These are phyloP conservation scores for Orthonevra nobilis DNA, from an alignment of 2,888 invertebrate genomes.

Conservation along the genomic window DNA sequence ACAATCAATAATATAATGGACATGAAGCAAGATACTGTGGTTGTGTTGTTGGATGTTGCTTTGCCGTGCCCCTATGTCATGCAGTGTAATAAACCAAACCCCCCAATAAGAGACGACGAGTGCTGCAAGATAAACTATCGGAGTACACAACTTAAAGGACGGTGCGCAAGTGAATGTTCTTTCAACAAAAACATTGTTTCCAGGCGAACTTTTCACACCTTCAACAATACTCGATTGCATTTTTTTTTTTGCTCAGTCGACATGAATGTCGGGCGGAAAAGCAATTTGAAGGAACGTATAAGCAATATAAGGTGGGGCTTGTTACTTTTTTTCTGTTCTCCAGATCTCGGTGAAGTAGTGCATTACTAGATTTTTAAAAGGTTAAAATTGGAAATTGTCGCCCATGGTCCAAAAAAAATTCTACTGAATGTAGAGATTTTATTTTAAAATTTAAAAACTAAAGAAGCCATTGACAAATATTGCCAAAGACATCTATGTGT, in stretches of 20 bases:
- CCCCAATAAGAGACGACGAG: slow-evolving; percentile 40
- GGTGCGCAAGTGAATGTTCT: slow-evolving; percentile 28
- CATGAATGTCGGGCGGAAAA: neutral
- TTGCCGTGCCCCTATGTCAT: slow-evolving; percentile 62
- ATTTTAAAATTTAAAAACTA: too few species aligned
- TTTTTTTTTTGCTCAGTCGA: slow-evolving; percentile 1
- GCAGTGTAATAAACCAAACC: slow-evolving; percentile 67
- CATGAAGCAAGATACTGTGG: slow-evolving; percentile 57
- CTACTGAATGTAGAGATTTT: too few species aligned
- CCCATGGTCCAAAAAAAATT: too few species aligned
- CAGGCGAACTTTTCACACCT: slow-evolving; percentile 59
- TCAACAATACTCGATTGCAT: too few species aligned
- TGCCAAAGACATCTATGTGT: too few species aligned
- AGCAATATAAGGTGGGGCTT: too few species aligned
- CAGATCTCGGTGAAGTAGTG: too few species aligned
- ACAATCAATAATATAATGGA: slow-evolving; percentile 69
- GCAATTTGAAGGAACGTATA: too few species aligned
- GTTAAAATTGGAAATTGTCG: too few species aligned
- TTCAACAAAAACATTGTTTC: slow-evolving; percentile 63
- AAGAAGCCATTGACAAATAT: too few species aligned
- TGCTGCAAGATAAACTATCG: slow-evolving; percentile 57
- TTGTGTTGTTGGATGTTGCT: slow-evolving; percentile 4
- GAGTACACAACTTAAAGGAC: slow-evolving; percentile 48
- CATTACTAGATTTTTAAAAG: too few species aligned
- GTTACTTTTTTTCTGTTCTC: too few species aligned